These are phyloP conservation scores for Solen grandis DNA, from an alignment of 1,140 invertebrate species.

Conservation along the genomic window DNA sequence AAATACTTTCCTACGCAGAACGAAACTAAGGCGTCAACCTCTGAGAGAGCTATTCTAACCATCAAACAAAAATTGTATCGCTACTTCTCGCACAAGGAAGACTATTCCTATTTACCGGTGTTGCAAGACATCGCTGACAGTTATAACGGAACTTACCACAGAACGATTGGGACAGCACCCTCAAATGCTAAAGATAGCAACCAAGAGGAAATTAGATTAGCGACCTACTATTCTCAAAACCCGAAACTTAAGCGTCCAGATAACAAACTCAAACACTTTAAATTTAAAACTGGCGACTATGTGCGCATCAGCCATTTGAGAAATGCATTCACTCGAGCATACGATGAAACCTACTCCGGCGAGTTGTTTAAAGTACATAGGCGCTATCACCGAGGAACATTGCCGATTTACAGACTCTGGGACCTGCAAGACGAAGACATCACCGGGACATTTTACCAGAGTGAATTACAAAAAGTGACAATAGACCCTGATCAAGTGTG, in stretches of 20 bases:
- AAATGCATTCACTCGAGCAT: too few species aligned
- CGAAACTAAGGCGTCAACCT: neutral
- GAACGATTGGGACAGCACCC: too few species aligned
- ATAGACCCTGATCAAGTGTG: too few species aligned
- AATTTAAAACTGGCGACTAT: neutral
- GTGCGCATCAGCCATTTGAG: slow-evolving; percentile 3
- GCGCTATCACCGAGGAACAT: slow-evolving; percentile 9
- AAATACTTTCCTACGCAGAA: slow-evolving; percentile 9
- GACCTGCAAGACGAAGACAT: too few species aligned
- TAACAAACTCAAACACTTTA: neutral
- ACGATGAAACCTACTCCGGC: neutral
- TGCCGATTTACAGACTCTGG: too few species aligned
- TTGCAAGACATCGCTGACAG: slow-evolving; percentile 15
- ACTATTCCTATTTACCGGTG: neutral
- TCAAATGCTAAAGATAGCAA: slow-evolving; percentile 10
- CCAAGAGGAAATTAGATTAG: too few species aligned
- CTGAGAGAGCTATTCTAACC: neutral
- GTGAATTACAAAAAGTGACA: too few species aligned
- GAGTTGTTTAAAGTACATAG: slow-evolving; percentile 1
- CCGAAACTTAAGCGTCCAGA: neutral
- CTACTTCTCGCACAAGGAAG: slow-evolving; percentile 16
- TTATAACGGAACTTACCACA: slow-evolving; percentile 25
- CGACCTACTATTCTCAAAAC: too few species aligned
- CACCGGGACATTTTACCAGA: too few species aligned
- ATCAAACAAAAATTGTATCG: too few species aligned